Percentiles rank a stretch among this genome's conserved stretches.
Conservation (phyloP, 2,113 vertebrate genomes). For the Psettodes erumei region DNA sequence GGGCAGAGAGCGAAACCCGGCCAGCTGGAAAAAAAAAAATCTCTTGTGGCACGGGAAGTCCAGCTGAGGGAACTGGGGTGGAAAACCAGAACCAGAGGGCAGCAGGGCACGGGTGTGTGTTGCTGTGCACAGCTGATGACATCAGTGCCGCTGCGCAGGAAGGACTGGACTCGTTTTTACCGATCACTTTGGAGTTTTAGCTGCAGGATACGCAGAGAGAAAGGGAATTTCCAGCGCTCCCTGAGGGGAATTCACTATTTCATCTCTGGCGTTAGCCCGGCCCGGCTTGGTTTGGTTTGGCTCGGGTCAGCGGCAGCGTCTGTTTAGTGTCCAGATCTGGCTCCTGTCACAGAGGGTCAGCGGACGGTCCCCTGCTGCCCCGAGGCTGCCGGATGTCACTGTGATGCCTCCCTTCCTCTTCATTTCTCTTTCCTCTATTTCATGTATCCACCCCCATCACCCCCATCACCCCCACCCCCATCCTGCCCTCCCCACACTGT, state of each 20-base stretch:
- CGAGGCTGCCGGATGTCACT: constrained; percentile 58
- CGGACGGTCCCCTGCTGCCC: constrained; percentile 13
- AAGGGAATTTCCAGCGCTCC: constrained; percentile 32
- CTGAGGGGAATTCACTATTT: constrained; percentile 5
- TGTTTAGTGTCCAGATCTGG: constrained; percentile 31
- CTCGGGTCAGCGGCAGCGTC: constrained; percentile 10
- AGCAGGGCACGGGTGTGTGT: constrained; percentile 33
- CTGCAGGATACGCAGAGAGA: background rate
- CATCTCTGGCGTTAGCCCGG: constrained; percentile 11
- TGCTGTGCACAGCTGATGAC: constrained; percentile 14
- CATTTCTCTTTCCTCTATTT: constrained; percentile 2
- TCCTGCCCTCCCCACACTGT: background rate
- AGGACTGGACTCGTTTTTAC: background rate
- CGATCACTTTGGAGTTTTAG: constrained; percentile 25
- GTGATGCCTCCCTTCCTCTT: constrained; percentile 45
- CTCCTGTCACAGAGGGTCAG: constrained; percentile 20
- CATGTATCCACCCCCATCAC: background rate
- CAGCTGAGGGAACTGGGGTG: constrained; percentile 66
- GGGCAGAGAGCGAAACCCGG: constrained; percentile 10
- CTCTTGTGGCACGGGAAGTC: constrained; percentile 38
- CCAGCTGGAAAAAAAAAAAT: constrained; percentile 44
- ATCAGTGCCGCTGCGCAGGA: constrained; percentile 16
- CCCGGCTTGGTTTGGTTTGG: constrained; percentile 7
- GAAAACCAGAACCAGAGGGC: constrained; percentile 65
- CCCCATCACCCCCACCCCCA: background rate